Evolutionary conservation across 2,113 vertebrate species (phyloP).

Genomic region (Elaphurus davidianus): DNA sequence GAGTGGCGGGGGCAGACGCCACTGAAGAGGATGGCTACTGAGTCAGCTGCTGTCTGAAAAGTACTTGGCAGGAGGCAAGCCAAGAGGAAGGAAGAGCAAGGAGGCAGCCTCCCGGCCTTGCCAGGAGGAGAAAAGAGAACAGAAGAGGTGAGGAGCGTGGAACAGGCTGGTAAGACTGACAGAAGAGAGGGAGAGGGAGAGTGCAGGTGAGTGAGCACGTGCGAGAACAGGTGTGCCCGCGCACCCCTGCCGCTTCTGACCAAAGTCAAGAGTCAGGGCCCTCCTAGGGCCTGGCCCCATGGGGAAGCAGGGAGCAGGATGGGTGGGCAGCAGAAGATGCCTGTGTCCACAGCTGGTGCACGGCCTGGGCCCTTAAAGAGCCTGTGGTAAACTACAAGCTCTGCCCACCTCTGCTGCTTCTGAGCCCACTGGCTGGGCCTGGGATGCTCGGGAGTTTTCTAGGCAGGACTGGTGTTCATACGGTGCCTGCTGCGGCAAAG

Average conservation of each 20-base stretch:
- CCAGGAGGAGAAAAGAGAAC: not conserved
- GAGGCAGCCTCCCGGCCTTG: not conserved
- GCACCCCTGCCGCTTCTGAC: not conserved
- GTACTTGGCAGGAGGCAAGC: constrained; percentile 39
- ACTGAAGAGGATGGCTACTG: constrained; percentile 34
- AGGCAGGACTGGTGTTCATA: not conserved
- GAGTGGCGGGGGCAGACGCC: not conserved
- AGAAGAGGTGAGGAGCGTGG: not conserved
- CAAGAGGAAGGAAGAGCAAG: constrained; percentile 30
- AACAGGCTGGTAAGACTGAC: not conserved
- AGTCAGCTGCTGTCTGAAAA: constrained; percentile 40
- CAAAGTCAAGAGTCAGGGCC: not conserved
- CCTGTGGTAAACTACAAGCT: not conserved
- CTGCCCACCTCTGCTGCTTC: not conserved
- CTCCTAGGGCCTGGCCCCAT: not conserved
- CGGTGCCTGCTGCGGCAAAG: not conserved
- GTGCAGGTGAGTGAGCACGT: rapidly evolving
- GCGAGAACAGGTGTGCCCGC: not conserved
- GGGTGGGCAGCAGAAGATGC: not conserved
- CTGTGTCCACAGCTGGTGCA: not conserved
- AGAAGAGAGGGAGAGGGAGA: not conserved
- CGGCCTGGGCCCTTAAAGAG: not conserved
- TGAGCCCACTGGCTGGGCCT: not conserved
- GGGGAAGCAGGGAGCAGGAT: not conserved
- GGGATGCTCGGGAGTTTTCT: not conserved